These are phyloP conservation scores for Sarcophaga carnaria DNA, from an alignment of 2,888 invertebrate genomes.

Conservation along the genomic window DNA sequence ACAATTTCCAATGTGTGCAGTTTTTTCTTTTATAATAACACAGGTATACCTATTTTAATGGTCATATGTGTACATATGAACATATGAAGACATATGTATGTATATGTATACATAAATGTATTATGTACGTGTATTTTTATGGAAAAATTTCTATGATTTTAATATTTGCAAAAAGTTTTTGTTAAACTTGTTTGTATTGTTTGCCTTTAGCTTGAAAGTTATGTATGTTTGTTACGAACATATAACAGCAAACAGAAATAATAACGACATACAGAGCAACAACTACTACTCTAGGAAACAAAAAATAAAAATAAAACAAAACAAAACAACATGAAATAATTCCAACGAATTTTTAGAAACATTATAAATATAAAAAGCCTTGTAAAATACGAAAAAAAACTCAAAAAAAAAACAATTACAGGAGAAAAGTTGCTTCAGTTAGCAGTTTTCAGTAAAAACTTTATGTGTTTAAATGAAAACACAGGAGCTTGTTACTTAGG, in stretches of 20 bases:
- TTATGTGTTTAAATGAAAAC: not conserved
- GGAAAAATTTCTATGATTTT: constrained; percentile 30
- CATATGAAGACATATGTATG: no score
- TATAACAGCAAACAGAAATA: constrained; percentile 20
- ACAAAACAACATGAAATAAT: constrained; percentile 59
- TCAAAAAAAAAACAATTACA: constrained; percentile 11
- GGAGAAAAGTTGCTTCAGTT: constrained; percentile 30
- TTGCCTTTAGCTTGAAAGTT: constrained; percentile 60
- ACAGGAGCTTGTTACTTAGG: no score
- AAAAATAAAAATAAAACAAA: constrained; percentile 19
- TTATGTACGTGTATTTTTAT: not conserved
- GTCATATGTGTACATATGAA: no score
- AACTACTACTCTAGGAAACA: not conserved
- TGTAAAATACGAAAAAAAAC: not conserved
- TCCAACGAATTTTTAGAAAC: constrained; percentile 38
- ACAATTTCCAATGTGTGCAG: no score
- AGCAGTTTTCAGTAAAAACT: constrained; percentile 41
- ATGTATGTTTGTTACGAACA: constrained; percentile 51
- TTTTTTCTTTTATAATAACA: no score
- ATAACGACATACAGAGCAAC: not conserved
- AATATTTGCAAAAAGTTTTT: constrained; percentile 54
- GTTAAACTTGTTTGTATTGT: constrained; percentile 52
- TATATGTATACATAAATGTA: not conserved
- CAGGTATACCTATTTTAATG: no score
- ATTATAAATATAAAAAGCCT: not conserved